These are phyloP conservation scores for Candidula unifasciata DNA, from an alignment of 2,888 invertebrate genomes.

Conservation along the genomic window DNA sequence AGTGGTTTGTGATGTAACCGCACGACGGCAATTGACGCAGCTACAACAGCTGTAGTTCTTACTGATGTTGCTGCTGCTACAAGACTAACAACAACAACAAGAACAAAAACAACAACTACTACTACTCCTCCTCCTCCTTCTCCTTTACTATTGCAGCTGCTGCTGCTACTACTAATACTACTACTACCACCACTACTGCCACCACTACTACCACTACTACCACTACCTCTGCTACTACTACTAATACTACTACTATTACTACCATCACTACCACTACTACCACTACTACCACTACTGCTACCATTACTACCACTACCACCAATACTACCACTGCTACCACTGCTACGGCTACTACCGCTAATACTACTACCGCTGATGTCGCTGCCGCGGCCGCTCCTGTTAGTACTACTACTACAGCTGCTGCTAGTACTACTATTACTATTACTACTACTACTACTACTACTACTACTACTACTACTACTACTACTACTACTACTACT, in stretches of 20 bases:
- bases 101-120: constrained; percentile 1
- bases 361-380: neutral
- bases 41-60: constrained; percentile 19
- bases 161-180: constrained; percentile 51
- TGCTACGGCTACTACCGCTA: constrained; percentile 46
- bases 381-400: neutral
- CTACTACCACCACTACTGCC: constrained; percentile 51
- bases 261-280: constrained; percentile 51
- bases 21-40: neutral
- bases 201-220: constrained; percentile 34
- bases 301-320: constrained; percentile 4
- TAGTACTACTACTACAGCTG: neutral
- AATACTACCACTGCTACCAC: constrained; percentile 30
- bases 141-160: constrained; percentile 50
- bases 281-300: constrained; percentile 52
- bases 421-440: neutral
- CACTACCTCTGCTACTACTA: neutral
- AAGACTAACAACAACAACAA: constrained; percentile 33
- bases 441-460: neutral
- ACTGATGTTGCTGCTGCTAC: constrained; percentile 32
- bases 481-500: constrained; percentile 7
- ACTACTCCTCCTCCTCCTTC: constrained; percentile 33
- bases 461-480: neutral
- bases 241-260: constrained; percentile 29
- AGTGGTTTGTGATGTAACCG: neutral